phyloP scores from a whole-genome alignment of 2,113 vertebrate genomes.

The Condylura cristata region DNA sequence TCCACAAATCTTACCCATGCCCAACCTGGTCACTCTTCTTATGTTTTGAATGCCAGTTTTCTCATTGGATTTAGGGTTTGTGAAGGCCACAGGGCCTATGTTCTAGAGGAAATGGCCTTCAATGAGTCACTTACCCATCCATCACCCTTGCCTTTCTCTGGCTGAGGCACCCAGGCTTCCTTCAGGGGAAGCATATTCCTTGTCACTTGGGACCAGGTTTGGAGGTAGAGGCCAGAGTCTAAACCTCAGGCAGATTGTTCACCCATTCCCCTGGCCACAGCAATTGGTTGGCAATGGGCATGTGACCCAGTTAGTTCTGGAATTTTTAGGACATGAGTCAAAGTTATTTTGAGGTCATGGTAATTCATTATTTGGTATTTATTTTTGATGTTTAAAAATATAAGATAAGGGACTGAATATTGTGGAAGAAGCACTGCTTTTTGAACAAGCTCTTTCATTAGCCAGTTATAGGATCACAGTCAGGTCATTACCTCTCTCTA shows the following conservation, averaged over 20 bases:
- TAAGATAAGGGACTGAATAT: neutral
- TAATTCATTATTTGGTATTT: neutral
- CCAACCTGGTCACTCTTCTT: neutral
- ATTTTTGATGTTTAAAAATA: constrained; percentile 5
- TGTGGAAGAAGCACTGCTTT: neutral
- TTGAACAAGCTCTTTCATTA: neutral
- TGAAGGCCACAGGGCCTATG: neutral
- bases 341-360: neutral
- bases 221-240: neutral
- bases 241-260: neutral
- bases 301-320: neutral
- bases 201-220: neutral
- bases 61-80: neutral
- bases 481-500: neutral
- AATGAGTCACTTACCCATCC: neutral
- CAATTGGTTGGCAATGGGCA: no score
- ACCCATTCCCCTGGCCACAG: neutral
- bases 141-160: neutral
- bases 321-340: neutral
- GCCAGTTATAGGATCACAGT: neutral
- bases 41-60: neutral
- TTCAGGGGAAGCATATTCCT: neutral
- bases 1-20: neutral
- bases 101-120: neutral
- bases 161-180: neutral